These are phyloP conservation scores for Acanthornis magna DNA, from an alignment of 2,797 vertebrate genomes.

Conservation along the genomic window DNA sequence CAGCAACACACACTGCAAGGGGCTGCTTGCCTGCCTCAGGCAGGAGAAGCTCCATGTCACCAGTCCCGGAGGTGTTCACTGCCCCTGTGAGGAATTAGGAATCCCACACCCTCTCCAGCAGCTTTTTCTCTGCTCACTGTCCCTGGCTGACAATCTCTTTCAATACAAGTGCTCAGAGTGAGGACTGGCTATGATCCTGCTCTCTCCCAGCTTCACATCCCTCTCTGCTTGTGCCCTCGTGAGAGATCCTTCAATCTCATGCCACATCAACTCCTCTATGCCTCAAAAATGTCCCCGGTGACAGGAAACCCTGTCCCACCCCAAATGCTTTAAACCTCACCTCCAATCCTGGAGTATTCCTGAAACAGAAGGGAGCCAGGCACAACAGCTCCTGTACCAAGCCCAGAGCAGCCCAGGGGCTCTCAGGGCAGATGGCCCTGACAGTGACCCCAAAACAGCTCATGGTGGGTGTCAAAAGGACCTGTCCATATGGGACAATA, in stretches of 20 bases:
- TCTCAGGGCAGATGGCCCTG: neutral
- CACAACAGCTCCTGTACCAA: neutral
- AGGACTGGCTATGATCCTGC: neutral
- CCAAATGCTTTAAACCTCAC: neutral
- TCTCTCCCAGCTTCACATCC: neutral
- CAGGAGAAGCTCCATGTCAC: neutral
- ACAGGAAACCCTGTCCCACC: neutral
- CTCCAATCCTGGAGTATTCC: neutral
- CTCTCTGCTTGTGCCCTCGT: fast-evolving
- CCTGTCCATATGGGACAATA: fast-evolving
- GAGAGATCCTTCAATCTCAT: fast-evolving
- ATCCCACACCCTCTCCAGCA: neutral
- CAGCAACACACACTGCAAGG: neutral
- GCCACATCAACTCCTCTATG: neutral
- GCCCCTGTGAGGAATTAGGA: neutral
- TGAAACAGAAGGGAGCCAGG: neutral
- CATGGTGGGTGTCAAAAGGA: neutral
- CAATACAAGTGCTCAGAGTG: fast-evolving
- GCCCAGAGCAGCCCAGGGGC: neutral
- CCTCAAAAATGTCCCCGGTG: fast-evolving
- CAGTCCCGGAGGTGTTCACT: fast-evolving
- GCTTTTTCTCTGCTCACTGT: neutral
- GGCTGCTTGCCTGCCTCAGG: neutral
- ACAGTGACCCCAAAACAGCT: neutral
- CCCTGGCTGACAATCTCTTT: neutral